Evolutionary conservation across 2,888 invertebrate genomes (phyloP).

Genomic region (Taphrorychus bicolor): DNA sequence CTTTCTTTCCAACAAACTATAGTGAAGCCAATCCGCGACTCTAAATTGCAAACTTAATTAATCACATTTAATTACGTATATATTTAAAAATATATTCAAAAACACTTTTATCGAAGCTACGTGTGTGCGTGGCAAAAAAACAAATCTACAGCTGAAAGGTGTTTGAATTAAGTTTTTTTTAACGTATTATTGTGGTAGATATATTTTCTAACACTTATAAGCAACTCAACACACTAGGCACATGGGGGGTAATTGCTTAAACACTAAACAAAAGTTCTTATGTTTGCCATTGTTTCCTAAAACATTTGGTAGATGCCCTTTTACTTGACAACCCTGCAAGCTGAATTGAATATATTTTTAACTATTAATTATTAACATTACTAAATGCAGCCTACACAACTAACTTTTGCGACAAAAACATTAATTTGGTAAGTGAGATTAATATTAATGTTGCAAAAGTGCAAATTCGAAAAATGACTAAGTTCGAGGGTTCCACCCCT

Average conservation of each 20-base stretch:
- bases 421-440: no score
- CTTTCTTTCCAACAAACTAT: slow-evolving; percentile 33
- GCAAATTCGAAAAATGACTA: slow-evolving; percentile 43
- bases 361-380: no score
- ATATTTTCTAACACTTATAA: no score
- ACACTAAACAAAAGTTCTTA: no score
- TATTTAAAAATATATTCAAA: slow-evolving; percentile 46
- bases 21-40: background rate
- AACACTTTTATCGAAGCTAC: slow-evolving; percentile 45
- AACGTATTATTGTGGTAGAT: no score
- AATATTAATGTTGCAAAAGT: background rate
- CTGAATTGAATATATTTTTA: slow-evolving; percentile 23
- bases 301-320: no score
- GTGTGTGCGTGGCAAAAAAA: slow-evolving; percentile 48
- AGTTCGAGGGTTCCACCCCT: slow-evolving; percentile 56
- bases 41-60: slow-evolving; percentile 2
- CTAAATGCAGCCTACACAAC: background rate
- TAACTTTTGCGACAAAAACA: background rate
- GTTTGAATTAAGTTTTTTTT: no score
- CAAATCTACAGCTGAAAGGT: no score
- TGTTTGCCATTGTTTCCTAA: no score
- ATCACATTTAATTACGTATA: slow-evolving; percentile 22
- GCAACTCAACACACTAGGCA: no score
- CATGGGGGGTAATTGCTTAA: no score
- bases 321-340: no score